Percentiles rank a stretch among this genome's conserved stretches.
phyloP scores from a whole-genome alignment of 2,113 vertebrate species.

The Carassius carassius region DNA sequence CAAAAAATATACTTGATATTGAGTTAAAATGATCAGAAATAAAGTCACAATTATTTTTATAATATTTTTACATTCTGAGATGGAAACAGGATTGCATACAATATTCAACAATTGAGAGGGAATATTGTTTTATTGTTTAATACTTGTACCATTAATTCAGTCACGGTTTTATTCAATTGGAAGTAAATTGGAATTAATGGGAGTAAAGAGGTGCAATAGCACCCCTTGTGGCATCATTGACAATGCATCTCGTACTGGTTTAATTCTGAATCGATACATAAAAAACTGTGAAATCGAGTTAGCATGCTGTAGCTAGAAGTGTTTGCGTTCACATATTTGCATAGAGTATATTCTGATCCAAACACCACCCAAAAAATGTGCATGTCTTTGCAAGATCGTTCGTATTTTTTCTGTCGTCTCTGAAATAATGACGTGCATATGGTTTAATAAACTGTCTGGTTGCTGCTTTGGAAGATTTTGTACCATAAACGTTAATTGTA shows the following conservation, averaged over 20 bases:
- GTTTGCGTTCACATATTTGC: not conserved
- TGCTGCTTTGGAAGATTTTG: slow-evolving; percentile 32
- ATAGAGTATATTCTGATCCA: not conserved
- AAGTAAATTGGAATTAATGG: not conserved
- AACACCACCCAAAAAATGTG: not conserved
- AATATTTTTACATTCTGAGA: not conserved
- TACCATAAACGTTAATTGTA: not conserved
- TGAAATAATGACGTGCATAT: slow-evolving; percentile 17
- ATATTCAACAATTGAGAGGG: not conserved
- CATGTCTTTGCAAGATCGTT: slow-evolving; percentile 12
- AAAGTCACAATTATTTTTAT: not conserved
- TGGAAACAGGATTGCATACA: not conserved
- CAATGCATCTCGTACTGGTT: not conserved
- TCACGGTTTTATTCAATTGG: not conserved
- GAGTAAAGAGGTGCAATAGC: not conserved
- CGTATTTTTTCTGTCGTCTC: slow-evolving; percentile 12
- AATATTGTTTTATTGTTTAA: not conserved
- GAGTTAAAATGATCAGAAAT: not conserved
- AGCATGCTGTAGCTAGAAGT: not conserved
- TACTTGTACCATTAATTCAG: not conserved
- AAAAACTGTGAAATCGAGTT: not conserved
- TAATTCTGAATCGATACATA: not conserved
- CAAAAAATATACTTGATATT: not conserved
- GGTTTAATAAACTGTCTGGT: slow-evolving; percentile 19
- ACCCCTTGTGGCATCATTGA: not conserved